phyloP scores from a whole-genome alignment of 2,888 invertebrate species.

The Sphaeridia pumilis region DNA sequence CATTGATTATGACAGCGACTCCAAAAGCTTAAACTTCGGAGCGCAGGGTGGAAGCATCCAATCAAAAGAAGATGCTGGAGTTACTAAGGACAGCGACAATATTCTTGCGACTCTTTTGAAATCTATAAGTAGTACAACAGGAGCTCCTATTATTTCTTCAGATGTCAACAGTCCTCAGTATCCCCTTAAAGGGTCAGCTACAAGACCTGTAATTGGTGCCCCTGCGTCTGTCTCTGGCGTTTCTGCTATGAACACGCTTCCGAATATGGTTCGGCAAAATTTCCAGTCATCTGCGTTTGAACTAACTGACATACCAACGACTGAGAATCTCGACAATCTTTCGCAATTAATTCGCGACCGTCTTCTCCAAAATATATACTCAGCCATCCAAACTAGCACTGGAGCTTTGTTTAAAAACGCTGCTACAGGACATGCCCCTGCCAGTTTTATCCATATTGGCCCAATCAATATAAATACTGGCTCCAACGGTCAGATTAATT shows the following conservation, averaged over 20 bases:
- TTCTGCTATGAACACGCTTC: not conserved
- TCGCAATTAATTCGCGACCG: not conserved
- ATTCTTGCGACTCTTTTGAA: no score
- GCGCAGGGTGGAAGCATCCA: no score
- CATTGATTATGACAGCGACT: no score
- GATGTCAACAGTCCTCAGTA: not conserved
- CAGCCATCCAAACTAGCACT: not conserved
- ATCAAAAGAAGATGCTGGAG: no score
- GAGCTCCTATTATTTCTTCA: no score
- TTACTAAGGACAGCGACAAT: no score
- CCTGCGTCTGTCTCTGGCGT: not conserved
- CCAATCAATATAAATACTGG: not conserved
- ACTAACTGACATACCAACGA: not conserved
- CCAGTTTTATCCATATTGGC: not conserved
- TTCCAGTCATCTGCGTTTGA: not conserved
- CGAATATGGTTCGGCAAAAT: not conserved
- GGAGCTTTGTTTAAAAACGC: not conserved
- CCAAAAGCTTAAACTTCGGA: no score
- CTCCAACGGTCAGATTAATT: not conserved
- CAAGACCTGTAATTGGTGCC: no score
- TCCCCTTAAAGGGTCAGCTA: no score
- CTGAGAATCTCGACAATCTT: not conserved
- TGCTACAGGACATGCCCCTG: not conserved
- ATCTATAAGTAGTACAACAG: no score
- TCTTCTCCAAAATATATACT: not conserved